Evolutionary conservation across 2,888 invertebrate genomes (phyloP), one percentile per base, ranked within the genome.

Genomic region (Neoscelio sp.): DNA sequence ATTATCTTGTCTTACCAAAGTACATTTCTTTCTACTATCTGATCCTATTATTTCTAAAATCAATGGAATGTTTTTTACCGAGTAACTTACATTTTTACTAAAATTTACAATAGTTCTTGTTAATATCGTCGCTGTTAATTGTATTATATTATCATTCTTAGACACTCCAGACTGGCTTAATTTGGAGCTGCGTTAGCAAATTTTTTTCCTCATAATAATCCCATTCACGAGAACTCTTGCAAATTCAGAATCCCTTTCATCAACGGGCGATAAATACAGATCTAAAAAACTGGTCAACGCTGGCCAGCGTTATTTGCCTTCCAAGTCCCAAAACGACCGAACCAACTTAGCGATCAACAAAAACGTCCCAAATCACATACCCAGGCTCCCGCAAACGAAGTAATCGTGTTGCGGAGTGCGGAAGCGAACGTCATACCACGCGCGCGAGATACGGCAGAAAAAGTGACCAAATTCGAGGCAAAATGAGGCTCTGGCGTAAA

Each of bases 401-500:
- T 10, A 8, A 67, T 40, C 26, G 23, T n/a, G 12, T n/a, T 13
- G 38, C 50, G 30, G 18, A 50, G 35, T 65, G 48, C 74, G 74
- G 74, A 74, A 64, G 74, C 74, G 30, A 65, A 15, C 17, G 48
- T 33, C 26, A 13, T 40, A 30, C 38, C 58, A 30, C 35, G 26
- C 13, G 38, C 12, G n/a, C 3, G n/a, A 10, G 8, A n/a, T 8
- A n/a, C n/a, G n/a, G 33, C 28, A 58, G 42, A 78, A 78, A 70
- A 71, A 75, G 50, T 70, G 70, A 58, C 65, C 78, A 28, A 67
- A 58, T 52, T 74, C 20, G 60, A 40, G 65, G 58, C 48, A 68
- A 81, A 80, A 82, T 65, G 80, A 78, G 74, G 64, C 54, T 67
- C 77, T 77, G 62, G 80, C 48, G 79, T 76, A 80, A 83, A 82